These are phyloP conservation scores for Phrixothrix hirtus DNA, from an alignment of 2,888 invertebrate species.

Conservation along the genomic window DNA sequence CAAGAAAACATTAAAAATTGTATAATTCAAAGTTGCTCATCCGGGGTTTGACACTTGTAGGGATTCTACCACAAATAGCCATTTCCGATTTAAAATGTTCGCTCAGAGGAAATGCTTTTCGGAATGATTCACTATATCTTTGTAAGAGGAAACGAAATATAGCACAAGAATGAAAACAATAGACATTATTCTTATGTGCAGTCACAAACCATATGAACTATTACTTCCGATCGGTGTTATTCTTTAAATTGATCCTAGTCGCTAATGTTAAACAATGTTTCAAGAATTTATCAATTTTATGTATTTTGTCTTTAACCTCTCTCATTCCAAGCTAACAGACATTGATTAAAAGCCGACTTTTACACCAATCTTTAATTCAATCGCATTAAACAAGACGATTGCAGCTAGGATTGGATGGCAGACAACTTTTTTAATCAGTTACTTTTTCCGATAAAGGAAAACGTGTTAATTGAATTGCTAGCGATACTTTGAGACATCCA, in stretches of 20 bases:
- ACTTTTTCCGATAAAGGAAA: conserved; percentile 53
- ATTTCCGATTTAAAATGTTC: conserved; percentile 53
- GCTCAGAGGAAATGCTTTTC: conserved; percentile 36
- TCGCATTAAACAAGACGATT: conserved; percentile 53
- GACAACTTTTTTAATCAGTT: conserved; percentile 57
- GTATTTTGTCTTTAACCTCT: no score
- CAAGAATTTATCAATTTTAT: no score
- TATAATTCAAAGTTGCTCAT: conserved; percentile 54
- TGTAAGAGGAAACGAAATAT: conserved; percentile 42
- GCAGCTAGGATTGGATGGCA: conserved; percentile 44
- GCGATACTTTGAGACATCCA: conserved; percentile 44
- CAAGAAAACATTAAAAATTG: conserved; percentile 50
- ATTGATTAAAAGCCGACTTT: conserved; percentile 56
- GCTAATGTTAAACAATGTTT: no score
- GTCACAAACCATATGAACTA: conserved; percentile 40
- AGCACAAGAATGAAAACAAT: conserved; percentile 41
- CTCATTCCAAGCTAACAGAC: conserved; percentile 54
- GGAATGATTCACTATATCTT: conserved; percentile 36
- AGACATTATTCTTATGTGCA: conserved; percentile 42
- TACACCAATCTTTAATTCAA: conserved; percentile 57
- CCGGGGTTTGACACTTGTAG: conserved; percentile 53
- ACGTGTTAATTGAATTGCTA: conserved; percentile 56
- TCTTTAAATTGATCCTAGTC: no score
- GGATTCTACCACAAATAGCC: conserved; percentile 50
- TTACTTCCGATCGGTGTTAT: conserved; percentile 38